These are phyloP conservation scores for Montipora foliosa DNA, from an alignment of 64 coral and sea anemone species.

Conservation along the genomic window DNA sequence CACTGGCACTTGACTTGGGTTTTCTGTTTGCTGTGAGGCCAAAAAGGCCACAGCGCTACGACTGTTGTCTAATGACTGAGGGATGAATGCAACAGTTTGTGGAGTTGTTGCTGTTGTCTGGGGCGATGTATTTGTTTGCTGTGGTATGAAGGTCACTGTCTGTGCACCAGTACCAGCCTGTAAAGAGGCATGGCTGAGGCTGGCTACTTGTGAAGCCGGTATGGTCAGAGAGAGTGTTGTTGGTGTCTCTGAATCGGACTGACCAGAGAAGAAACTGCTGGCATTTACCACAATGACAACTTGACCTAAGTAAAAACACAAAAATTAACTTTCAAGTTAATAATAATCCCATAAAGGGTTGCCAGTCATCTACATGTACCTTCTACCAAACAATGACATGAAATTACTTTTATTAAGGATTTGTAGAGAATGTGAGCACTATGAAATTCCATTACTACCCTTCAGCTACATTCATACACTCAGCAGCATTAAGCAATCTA, in stretches of 20 bases:
- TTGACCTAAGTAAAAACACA: slow-evolving; percentile 69
- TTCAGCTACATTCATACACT: too few species aligned
- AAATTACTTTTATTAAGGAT: too few species aligned
- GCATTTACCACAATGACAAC: slow-evolving; percentile 94
- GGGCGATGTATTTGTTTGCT: background rate
- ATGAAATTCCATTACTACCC: too few species aligned
- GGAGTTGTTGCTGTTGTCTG: slow-evolving; percentile 11
- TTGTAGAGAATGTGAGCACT: too few species aligned
- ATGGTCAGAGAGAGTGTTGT: slow-evolving; percentile 81
- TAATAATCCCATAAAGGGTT: too few species aligned
- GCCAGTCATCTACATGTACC: too few species aligned
- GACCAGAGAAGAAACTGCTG: slow-evolving; percentile 85
- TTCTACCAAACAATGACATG: too few species aligned
- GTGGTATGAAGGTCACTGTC: slow-evolving; percentile 65
- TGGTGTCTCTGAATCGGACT: slow-evolving; percentile 76
- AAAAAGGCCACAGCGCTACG: slow-evolving; percentile 41
- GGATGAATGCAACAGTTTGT: slow-evolving; percentile 55
- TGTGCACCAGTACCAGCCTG: slow-evolving; percentile 51
- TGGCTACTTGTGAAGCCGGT: slow-evolving; percentile 83
- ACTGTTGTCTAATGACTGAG: slow-evolving; percentile 61
- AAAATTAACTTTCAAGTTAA: background rate
- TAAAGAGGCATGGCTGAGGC: slow-evolving; percentile 70
- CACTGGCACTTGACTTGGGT: slow-evolving; percentile 45
- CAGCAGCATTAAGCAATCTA: too few species aligned
- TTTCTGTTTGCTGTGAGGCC: slow-evolving; percentile 37